Evolutionary conservation across 2,113 vertebrate genomes (phyloP), one percentile per base, ranked within the genome.

Genomic region (Tyrannus savana): DNA sequence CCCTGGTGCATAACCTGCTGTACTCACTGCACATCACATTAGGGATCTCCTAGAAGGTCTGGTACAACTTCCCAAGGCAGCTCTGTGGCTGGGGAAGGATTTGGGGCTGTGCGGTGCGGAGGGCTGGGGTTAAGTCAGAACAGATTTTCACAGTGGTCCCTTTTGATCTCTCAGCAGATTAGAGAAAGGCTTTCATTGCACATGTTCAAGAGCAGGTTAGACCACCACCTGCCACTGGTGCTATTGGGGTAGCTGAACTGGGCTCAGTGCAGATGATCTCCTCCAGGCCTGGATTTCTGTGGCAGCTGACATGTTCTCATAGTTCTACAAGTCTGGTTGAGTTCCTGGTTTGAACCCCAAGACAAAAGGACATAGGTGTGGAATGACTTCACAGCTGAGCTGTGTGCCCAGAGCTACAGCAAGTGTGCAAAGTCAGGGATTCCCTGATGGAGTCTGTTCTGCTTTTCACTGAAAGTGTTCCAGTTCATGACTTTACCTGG

Each of bases 111-210:
- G 79, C 80, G 93, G 25, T 28, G 42, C 39, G 8, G 60, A 93
- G 59, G 55, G 44, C 76, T 92, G 52, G 55, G 73, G 76, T 90
- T 95, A 86, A 95, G 25, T 71, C 68, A 63, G 79, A 93, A 63
- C 37, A 84, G 72, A 59, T 88, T 90, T 86, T 67, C 60, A 35
- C 73, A 81, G 84, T 47, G 39, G 69, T 71, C 27, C 72, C 55
- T 63, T 95, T 88, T 93, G 85, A 94, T 94, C 67, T 93, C 71
- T 78, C 67, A 63, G 59, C 50, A 94, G 63, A 74, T 95, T 46
- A 90, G 59, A 80, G 68, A 92, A 94, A 67, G 60, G 68, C 72
- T 92, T 92, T 97, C 55, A 77, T 90, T 90, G 92, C 50, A 49
- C 25, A 15, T 12, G 21, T 77, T 90, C 72, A 58, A 69, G 79